Base-by-base conservation (phyloP, 2,888 invertebrate genomes). In the Archips xylosteana region DNA sequence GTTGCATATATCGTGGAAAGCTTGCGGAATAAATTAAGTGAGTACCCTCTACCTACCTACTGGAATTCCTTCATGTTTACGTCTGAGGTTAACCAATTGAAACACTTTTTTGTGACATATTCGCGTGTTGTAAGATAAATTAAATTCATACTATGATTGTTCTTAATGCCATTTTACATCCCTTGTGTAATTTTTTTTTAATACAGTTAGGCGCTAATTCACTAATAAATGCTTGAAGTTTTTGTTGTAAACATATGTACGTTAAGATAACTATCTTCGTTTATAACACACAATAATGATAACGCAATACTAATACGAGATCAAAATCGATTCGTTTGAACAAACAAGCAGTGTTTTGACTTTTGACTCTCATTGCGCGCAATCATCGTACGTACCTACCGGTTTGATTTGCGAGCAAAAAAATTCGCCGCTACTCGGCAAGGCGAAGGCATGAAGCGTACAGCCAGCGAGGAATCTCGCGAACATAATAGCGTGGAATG, bases 401-500 rank as follows among this genome's bases (percentile, higher is more conserved):
- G 91, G 92, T 92, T 92, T 87, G 87, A 91, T 91, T 91, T 89
- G 88, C 84, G 88, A 83, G 88, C 90, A 92, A 94, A 94, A 93
- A 94, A 92, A 84, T 88, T 92, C 89, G 92, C 91, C 90, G 91
- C 90, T 91, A 88, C 86, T 81, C 86, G 82, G 59, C 42, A 42
- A 81, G 82, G 83, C 83, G 82, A 82, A 80, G 79, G 80, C 79
- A 80, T 78, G 83, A 78, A 78, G 80, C 79, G 80, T 82, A 80
- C 82, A 80, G 78, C 81, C 83, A 80, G 86, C 85, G 81, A 84
- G 87, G 88, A 90, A 90, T 90, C 89, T 89, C 87, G 88, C 86
- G 85, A 87, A 87, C 89, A 90, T 92, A 92, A 91, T 91, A 90
- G 89, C 86, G 83, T 83, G 91, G 91, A 90, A 91, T 90, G 91